Conservation (phyloP, 2,113 vertebrate genomes). For the Siniperca chuatsi region DNA sequence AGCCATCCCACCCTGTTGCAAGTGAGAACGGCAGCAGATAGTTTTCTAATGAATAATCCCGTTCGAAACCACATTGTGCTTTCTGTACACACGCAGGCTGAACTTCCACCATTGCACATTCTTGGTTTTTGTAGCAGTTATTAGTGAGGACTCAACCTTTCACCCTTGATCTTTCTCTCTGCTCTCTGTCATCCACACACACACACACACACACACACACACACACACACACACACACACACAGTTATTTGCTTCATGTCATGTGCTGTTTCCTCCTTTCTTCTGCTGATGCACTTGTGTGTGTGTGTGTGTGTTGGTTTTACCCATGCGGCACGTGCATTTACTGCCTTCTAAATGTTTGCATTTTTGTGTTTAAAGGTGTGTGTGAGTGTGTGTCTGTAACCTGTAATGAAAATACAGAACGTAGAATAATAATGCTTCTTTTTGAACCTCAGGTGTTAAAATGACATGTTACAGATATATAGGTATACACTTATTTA, state of each 20-base stretch:
- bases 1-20: conserved; percentile 19
- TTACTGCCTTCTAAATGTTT: not conserved
- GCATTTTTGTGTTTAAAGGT: not conserved
- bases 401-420: not conserved
- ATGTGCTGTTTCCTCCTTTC: conserved; percentile 15
- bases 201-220: conserved; percentile 30
- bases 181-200: not conserved
- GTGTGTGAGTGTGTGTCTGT: not conserved
- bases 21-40: not conserved
- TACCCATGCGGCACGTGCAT: not conserved
- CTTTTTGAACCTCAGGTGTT: not conserved
- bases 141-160: conserved; percentile 70
- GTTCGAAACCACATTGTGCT: not conserved
- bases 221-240: conserved; percentile 31
- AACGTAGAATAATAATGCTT: not conserved
- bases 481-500: not conserved
- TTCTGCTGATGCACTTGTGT: not conserved
- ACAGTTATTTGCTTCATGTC: conserved; percentile 34
- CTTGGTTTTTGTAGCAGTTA: conserved; percentile 54
- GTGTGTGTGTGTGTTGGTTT: conserved; percentile 20
- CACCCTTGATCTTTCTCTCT: conserved; percentile 50
- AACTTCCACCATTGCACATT: conserved; percentile 33
- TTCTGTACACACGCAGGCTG: not conserved
- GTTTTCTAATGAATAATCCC: conserved; percentile 30
- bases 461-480: not conserved